Evolutionary conservation across 2,888 invertebrate species (phyloP).

Genomic region (Baronia brevicornis): DNA sequence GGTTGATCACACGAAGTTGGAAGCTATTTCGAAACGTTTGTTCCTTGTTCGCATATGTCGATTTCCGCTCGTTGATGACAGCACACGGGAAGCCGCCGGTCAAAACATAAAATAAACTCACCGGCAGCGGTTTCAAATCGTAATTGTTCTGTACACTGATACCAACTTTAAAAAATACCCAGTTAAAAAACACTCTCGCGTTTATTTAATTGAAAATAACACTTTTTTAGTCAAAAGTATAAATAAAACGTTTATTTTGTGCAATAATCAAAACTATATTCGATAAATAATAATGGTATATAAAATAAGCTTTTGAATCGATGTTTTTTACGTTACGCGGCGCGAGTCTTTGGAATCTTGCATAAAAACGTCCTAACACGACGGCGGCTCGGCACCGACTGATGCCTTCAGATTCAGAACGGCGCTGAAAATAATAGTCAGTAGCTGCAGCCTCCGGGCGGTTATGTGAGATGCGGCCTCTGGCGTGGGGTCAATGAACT

Average conservation of each 20-base stretch:
- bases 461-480: constrained; percentile 52
- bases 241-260: constrained; percentile 14
- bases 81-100: constrained; percentile 46
- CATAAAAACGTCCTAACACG: constrained; percentile 27
- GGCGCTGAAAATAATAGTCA: constrained; percentile 48
- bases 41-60: constrained; percentile 34
- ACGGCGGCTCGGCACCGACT: constrained; percentile 49
- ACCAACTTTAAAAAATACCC: constrained; percentile 7
- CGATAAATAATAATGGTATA: constrained; percentile 1
- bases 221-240: too few species aligned
- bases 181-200: constrained; percentile 8
- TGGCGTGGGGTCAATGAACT: constrained; percentile 53
- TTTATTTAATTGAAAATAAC: constrained; percentile 1
- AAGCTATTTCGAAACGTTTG: constrained; percentile 50
- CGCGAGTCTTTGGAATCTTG: constrained; percentile 16
- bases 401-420: constrained; percentile 35
- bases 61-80: constrained; percentile 41
- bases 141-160: too few species aligned
- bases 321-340: constrained; percentile 58
- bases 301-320: constrained; percentile 31
- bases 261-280: constrained; percentile 9
- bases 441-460: constrained; percentile 37
- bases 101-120: constrained; percentile 39
- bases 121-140: constrained; percentile 13
- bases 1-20: constrained; percentile 26